Base-by-base conservation (phyloP, 2,888 invertebrate genomes). In the Sclerodermus sp. region DNA sequence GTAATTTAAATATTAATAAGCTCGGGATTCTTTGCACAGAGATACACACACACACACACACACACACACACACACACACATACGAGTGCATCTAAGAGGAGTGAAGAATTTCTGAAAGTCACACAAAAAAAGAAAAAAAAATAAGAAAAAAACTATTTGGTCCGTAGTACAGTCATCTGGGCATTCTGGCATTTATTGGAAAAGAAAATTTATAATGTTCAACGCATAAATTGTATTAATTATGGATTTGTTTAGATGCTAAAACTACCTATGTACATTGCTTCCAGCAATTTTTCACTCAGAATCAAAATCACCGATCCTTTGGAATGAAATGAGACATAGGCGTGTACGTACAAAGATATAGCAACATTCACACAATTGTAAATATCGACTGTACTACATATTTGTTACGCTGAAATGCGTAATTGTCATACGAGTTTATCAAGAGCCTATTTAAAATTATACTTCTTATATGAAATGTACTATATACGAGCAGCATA, bases 381-480 rank as follows among this genome's bases (percentile, higher is more conserved):
- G 68, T 69, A 69, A 64, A 70, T 69, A 69, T 50, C 56, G 52
- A 60, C 56, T 53, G 56, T 56, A 62, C 31, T 48, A 54, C 54
- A 50, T 53, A 49, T 43, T 51, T 36, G 40, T 55, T 51, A 45
- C 53, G 42, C 49, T 47, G 30, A 9, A 13, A 12, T 34, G 50
- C 55, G 50, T 47, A 43, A n/a, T 39, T 53, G 55, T 55, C 50
- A 45, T 55, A 55, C 54, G 51, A 66, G 47, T 64, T 56, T 60
- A 59, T 62, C 60, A 62, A 57, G 40, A 60, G 55, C 54, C 58
- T 57, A 62, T 53, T 57, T 57, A 53, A 50, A 51, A 67, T 58
- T 57, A 68, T 66, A 66, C 64, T 64, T 67, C 67, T 66, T 62
- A 66, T 61, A 60, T 66, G 57, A 62, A 62, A 52, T 69, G 67